Base-by-base conservation (phyloP, 2,888 invertebrate genomes). In the Drosophila macrospina region DNA sequence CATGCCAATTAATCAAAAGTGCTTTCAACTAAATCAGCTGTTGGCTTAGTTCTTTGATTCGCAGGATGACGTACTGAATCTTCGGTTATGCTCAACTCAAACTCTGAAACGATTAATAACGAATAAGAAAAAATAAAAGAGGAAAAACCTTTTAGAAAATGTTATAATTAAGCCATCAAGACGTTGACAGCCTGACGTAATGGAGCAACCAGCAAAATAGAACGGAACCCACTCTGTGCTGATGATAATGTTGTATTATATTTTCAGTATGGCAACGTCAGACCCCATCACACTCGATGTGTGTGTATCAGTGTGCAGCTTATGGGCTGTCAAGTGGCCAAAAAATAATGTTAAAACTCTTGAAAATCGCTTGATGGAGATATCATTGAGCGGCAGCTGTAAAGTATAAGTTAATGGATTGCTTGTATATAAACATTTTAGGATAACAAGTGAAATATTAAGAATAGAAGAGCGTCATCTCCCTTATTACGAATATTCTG, bases 131-230 rank as follows among this genome's bases (percentile, higher is more conserved):
- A 20, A 20, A 20, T 20, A 20, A 20, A 20, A 20, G 3, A 20
- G 5, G 28, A 44, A 42, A 59, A 45, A 36, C 54, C 50, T 62
- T 66, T 54, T 42, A 41, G 44, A 71, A 63, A 68, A 61, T 62
- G 69, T 36, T 65, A 74, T 85, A 85, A 83, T 82, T 82, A 82
- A 73, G 80, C 44, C 57, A 69, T 78, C 69, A 82, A 67, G 24
- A 64, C 64, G 66, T 45, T 65, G 85, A 76, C 85, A 82, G 78
- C 44, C 45, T 61, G 70, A 78, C 77, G 62, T 48, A 50, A 50
- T 39, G 36, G 62, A 47, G 16, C 24, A 30, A 20, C 54, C 50
- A 61, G 36, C 51, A 52, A 20, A 28, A 7, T 45, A 56, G 37
- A 26, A 7, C 13, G n/a, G 20, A 57, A n/a, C n/a, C n/a, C n/a